Evolutionary conservation across 2,113 vertebrate species (phyloP).

Genomic region (Dicrurus megarhynchus): DNA sequence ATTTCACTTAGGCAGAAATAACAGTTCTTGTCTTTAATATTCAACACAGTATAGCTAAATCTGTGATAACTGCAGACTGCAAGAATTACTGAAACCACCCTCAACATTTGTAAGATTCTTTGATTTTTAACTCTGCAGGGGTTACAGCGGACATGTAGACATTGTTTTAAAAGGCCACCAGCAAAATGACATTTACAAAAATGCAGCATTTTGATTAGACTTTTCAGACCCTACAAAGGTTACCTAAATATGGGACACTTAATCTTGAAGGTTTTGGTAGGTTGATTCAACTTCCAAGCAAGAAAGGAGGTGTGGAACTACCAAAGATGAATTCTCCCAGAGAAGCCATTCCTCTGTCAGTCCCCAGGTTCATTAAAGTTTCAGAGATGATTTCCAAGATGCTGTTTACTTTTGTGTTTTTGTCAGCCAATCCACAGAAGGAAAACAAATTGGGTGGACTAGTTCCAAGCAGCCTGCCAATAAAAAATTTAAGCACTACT

Average conservation of each 20-base stretch:
- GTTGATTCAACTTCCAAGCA: not conserved
- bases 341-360: not conserved
- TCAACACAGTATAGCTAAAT: not conserved
- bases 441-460: slow-evolving; percentile 9
- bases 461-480: slow-evolving; percentile 40
- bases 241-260: not conserved
- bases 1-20: not conserved
- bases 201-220: not conserved
- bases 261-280: not conserved
- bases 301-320: not conserved
- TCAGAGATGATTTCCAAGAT: not conserved
- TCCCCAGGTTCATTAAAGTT: not conserved
- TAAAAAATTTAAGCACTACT: slow-evolving; percentile 47
- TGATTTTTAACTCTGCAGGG: not conserved
- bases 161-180: not conserved
- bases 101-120: not conserved
- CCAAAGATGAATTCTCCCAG: not conserved
- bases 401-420: slow-evolving; percentile 29
- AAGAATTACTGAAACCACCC: not conserved
- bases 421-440: slow-evolving; percentile 31
- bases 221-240: not conserved
- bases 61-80: not conserved
- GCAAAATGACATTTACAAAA: not conserved
- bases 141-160: not conserved
- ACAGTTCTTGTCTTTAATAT: not conserved